A percentile compares a stretch with the other conserved stretches of the same genome.
Evolutionary conservation across 1,140 invertebrate species (phyloP).

Genomic region (Alviniconcha marisindica): DNA sequence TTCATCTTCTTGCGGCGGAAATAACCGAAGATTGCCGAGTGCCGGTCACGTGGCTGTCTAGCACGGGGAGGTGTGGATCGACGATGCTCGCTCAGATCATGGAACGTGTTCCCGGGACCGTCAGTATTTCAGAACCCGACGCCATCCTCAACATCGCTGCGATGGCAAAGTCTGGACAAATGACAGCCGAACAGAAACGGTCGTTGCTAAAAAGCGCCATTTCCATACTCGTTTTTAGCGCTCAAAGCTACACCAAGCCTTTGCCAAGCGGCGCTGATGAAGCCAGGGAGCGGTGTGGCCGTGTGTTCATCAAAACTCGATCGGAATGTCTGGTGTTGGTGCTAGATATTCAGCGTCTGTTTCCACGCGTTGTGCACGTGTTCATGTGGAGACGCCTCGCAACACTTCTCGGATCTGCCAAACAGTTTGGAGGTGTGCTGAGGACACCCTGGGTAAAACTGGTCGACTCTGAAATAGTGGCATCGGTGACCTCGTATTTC

Average conservation of each 20-base stretch:
- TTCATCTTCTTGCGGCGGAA: constrained; percentile 26
- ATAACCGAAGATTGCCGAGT: constrained; percentile 21
- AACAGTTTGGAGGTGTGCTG: neutral
- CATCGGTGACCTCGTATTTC: neutral
- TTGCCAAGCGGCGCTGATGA: too few species aligned
- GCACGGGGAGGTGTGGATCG: constrained; percentile 29
- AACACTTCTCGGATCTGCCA: neutral
- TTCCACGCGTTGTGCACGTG: neutral
- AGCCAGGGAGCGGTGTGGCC: neutral
- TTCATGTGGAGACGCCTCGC: neutral
- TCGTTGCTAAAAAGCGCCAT: neutral
- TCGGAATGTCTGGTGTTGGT: neutral
- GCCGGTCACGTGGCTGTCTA: constrained; percentile 27
- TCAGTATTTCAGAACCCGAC: constrained; percentile 22
- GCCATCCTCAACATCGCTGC: neutral
- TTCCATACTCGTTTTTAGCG: neutral
- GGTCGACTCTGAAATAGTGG: neutral
- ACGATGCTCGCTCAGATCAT: constrained; percentile 14
- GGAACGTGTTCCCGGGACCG: neutral
- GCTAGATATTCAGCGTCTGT: neutral
- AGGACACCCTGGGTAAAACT: neutral
- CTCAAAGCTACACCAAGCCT: neutral
- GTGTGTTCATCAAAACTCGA: neutral
- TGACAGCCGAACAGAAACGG: neutral
- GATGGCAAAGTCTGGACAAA: neutral